Base-by-base conservation (phyloP, 2,797 vertebrate genomes). In the Pantherophis vulpinus region DNA sequence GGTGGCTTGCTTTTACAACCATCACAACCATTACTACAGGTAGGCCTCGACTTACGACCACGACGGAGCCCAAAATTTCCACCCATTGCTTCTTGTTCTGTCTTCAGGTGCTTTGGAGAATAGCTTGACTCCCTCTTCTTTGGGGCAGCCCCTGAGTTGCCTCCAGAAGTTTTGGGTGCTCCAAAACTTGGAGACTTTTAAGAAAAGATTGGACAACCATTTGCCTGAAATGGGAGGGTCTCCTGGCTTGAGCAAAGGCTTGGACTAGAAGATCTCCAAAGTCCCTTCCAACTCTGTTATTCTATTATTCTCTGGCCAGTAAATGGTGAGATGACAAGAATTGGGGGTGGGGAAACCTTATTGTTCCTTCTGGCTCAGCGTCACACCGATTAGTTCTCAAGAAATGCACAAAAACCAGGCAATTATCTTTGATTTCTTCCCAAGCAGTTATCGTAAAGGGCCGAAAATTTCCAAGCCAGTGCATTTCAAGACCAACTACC, bases 331-430 rank as follows among this genome's bases (percentile, higher is more conserved):
- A 86, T 89, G 91, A 90, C 16, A 92, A 18, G 8, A 74, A 23
- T 55, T 66, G 8, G 2, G 3, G 10, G 37, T 1, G 37, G 37
- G 37, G 27, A 91, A 8, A 8, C 27, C 0, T 4, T 63, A 1
- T 0, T 94, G 42, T 5, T 47, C 8, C 32, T 27, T 3, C 93
- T 91, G 89, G 91, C 92, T 90, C 87, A 89, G 92, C 63, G 88
- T 27, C 5, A 42, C 32, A 23, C 51, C 47, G 42, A 58, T 93
- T 90, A n/a, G 59, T 89, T 88, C 83, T 70, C 63, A 37, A 55
- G 6, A 60, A 59, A 91, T 55, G 87, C 12, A 4, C 87, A 18
- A 56, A 55, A 56, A 29, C 27, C 61, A 37, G 55, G 37, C 32
- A 27, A 12, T 23, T 18, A 11, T n/a, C 59, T 7, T 88, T 37